These are phyloP conservation scores for Catostylus mosaicus DNA, from an alignment of 30 jellyfish, hydroid and myxozoan genomes.

Conservation along the genomic window DNA sequence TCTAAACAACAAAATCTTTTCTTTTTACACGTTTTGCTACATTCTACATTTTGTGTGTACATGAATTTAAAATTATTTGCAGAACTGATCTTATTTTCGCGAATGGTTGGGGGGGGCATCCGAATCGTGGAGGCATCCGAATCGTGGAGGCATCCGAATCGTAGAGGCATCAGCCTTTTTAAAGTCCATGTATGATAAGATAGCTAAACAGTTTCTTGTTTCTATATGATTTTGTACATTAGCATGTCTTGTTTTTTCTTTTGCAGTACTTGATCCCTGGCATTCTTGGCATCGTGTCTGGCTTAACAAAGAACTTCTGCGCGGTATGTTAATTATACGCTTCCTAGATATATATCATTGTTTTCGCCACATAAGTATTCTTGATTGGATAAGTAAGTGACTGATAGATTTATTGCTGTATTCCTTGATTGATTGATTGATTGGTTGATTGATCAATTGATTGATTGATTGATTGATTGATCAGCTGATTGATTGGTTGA, in stretches of 20 bases:
- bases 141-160: neutral
- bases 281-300: slow-evolving; percentile 79
- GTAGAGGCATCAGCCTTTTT: neutral
- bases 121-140: neutral
- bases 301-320: slow-evolving; percentile 80
- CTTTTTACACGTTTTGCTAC: too few relatives aligned
- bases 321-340: slow-evolving; percentile 66
- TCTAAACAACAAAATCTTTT: too few relatives aligned
- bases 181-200: neutral
- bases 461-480: neutral
- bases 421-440: neutral
- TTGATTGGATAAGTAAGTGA: neutral
- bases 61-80: too few relatives aligned
- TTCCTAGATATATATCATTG: neutral
- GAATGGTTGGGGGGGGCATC: neutral
- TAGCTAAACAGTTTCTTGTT: neutral
- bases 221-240: neutral
- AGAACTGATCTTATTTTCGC: too few relatives aligned
- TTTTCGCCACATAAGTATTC: slow-evolving; percentile 24
- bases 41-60: too few relatives aligned
- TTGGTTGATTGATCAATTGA: neutral
- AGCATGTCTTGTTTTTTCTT: neutral
- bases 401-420: neutral
- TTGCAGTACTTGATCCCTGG: slow-evolving; percentile 86
- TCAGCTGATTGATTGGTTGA: neutral